A percentile compares a stretch with the other conserved stretches of the same genome.
These are phyloP conservation scores for Plecotus auritus DNA, from an alignment of 2,113 vertebrate species.

Conservation along the genomic window DNA sequence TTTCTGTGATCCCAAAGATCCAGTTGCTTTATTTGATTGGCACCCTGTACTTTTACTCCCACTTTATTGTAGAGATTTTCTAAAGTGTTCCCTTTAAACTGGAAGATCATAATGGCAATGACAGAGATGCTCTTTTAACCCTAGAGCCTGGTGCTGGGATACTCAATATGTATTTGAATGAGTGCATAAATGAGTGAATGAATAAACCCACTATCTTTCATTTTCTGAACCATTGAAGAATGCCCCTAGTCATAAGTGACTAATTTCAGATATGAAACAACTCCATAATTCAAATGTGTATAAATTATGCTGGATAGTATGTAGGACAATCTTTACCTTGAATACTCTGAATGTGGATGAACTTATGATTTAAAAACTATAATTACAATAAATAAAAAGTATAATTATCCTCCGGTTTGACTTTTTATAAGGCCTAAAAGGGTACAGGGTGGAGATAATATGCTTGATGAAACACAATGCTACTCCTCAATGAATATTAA, in stretches of 20 bases:
- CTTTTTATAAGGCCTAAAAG: constrained; percentile 26
- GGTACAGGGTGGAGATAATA: background rate
- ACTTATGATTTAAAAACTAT: constrained; percentile 20
- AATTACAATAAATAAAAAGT: constrained; percentile 51
- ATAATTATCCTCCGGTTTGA: constrained; percentile 45
- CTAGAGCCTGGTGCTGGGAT: background rate
- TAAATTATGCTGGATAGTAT: background rate
- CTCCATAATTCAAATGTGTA: background rate
- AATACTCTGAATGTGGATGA: constrained; percentile 16
- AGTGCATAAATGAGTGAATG: background rate
- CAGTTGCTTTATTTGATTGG: background rate
- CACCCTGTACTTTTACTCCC: background rate
- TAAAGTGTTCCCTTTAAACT: background rate
- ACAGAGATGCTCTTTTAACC: background rate
- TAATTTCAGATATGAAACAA: constrained; percentile 25
- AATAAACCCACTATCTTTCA: background rate
- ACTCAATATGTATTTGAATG: background rate
- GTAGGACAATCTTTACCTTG: constrained; percentile 12
- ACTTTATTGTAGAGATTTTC: background rate
- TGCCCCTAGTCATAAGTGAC: background rate
- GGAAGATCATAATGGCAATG: background rate
- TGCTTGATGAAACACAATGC: background rate
- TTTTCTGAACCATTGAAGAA: constrained; percentile 31
- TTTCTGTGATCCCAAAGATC: background rate
- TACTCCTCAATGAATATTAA: constrained; percentile 39